phyloP scores from a whole-genome alignment of 2,113 vertebrate species.

The Eptesicus fuscus region DNA sequence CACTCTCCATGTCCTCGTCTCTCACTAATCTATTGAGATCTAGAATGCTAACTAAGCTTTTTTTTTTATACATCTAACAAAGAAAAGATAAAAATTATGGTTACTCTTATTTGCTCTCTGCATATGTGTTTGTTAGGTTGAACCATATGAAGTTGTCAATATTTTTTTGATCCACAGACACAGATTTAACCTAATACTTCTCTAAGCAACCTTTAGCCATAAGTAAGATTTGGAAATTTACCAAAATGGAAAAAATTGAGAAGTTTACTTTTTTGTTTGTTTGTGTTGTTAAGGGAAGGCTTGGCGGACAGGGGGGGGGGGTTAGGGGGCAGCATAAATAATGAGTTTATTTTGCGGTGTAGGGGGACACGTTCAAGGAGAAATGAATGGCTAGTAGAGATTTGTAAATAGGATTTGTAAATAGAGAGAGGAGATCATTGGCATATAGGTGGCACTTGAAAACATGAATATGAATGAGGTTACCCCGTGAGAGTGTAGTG shows the following conservation, averaged over 20 bases:
- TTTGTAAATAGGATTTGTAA: not conserved
- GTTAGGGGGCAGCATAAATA: not conserved
- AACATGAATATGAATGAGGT: not conserved
- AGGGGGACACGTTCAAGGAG: not conserved
- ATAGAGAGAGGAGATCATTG: not conserved
- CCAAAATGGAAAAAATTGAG: not conserved
- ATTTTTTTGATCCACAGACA: conserved; percentile 10
- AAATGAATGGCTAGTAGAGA: not conserved
- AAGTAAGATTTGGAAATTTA: not conserved
- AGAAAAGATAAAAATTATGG: not conserved
- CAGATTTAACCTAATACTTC: not conserved
- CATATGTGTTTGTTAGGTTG: not conserved
- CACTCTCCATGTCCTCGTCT: not conserved
- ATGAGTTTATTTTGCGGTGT: not conserved
- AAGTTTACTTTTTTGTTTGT: not conserved
- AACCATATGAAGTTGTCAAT: not conserved
- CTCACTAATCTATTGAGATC: not conserved
- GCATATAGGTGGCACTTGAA: not conserved
- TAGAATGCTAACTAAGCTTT: not conserved
- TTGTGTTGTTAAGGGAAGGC: not conserved
- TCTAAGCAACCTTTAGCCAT: not conserved
- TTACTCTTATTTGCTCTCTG: not conserved
- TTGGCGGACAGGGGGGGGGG: not conserved
- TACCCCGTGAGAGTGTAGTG: not conserved
- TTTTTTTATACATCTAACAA: not conserved